Evolutionary conservation across 1,140 invertebrate species (phyloP).

Genomic region (Dendroctonus ponderosae): DNA sequence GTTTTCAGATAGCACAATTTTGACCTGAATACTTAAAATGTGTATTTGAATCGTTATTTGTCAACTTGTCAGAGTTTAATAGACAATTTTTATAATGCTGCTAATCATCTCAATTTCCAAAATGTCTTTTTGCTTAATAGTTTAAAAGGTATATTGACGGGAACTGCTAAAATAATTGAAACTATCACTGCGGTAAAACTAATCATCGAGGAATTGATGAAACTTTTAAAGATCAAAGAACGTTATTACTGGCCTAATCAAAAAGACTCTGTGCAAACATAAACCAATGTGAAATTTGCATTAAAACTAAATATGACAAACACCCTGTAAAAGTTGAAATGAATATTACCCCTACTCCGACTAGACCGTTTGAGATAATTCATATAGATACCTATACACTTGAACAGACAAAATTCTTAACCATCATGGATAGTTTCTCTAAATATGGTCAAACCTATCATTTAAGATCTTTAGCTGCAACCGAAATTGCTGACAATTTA

Average conservation of each 20-base stretch:
- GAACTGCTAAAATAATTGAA: constrained; percentile 21
- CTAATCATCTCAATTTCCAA: constrained; percentile 18
- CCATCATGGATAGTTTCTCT: neutral
- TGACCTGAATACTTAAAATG: constrained; percentile 29
- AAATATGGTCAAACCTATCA: no score
- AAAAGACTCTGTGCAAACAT: constrained; percentile 1
- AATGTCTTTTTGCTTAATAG: constrained; percentile 30
- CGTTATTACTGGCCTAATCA: no score
- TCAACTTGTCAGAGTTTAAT: constrained; percentile 19
- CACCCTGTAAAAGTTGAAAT: constrained; percentile 1
- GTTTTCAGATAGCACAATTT: constrained; percentile 11
- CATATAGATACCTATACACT: neutral
- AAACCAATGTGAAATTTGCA: neutral
- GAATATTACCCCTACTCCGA: neutral
- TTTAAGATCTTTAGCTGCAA: neutral
- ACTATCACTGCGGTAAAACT: no score
- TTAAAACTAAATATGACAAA: neutral
- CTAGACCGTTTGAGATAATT: neutral
- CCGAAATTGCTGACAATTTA: neutral
- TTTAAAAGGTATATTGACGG: constrained; percentile 24
- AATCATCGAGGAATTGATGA: no score
- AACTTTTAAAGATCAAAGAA: no score
- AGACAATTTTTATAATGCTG: constrained; percentile 18
- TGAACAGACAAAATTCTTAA: neutral
- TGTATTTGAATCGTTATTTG: constrained; percentile 26